A percentile compares a stretch with the other conserved stretches of the same genome.
Conservation (phyloP, 2,888 invertebrate genomes). For the Drosophila lacicola region DNA sequence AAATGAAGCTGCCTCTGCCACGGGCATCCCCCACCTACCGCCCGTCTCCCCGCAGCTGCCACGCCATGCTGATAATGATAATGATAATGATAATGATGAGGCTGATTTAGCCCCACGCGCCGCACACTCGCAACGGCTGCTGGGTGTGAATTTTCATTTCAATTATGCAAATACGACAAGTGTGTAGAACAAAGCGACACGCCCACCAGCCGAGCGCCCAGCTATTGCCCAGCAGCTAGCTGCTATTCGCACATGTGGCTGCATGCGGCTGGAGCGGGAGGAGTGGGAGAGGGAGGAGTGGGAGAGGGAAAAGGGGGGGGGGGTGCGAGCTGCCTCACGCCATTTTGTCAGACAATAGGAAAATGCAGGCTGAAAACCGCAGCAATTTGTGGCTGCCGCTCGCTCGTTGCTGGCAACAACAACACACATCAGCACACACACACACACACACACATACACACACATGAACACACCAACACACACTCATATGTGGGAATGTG, state of each 20-base stretch:
- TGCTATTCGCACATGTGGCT: conserved; percentile 2
- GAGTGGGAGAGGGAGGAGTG: accelerated
- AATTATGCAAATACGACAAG: conserved; percentile 79
- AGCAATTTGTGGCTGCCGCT: conserved; percentile 73
- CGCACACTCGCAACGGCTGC: conserved; percentile 8
- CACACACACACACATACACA: conserved; percentile 8
- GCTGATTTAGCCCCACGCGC: conserved; percentile 61
- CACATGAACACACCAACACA: conserved; percentile 1
- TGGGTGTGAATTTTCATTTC: conserved; percentile 75
- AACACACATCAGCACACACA: conserved; percentile 10
- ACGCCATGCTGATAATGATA: conserved; percentile 18
- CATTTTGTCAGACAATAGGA: conserved; percentile 75
- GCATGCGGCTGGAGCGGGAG: too few relatives aligned
- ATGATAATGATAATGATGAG: conserved; percentile 75
- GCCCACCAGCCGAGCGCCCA: conserved; percentile 22
- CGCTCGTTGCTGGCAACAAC: conserved; percentile 42
- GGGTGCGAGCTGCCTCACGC: conserved; percentile 63
- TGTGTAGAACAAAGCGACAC: conserved; percentile 71
- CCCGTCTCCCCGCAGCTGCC: too few relatives aligned
- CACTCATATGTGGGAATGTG: conserved; percentile 2
- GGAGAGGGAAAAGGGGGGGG: background rate
- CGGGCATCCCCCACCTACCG: background rate
- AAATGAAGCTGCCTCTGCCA: conserved; percentile 47
- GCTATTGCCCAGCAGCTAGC: background rate
- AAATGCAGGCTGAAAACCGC: conserved; percentile 75